Percentiles rank a stretch among this genome's conserved stretches.
These are phyloP conservation scores for Dasypolia templi DNA, from an alignment of 2,888 invertebrate species.

Conservation along the genomic window DNA sequence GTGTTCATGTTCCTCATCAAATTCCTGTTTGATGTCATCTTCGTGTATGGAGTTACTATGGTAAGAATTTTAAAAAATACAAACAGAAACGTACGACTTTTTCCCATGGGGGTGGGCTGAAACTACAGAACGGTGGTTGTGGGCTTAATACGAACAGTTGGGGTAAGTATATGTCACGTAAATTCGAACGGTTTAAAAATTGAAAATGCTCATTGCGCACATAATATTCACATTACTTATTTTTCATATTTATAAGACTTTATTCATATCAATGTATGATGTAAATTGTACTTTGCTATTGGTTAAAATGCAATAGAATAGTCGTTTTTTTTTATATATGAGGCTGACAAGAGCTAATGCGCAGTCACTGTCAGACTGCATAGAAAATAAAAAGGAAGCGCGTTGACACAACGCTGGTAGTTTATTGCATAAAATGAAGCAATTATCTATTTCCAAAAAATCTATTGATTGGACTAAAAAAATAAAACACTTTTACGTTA, in stretches of 20 bases:
- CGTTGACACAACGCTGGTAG: no score
- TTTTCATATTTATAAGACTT: neutral
- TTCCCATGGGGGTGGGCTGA: neutral
- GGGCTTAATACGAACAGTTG: neutral
- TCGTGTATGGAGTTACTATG: constrained; percentile 80
- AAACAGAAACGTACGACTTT: neutral
- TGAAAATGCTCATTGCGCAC: neutral
- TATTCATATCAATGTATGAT: neutral
- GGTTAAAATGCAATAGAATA: no score
- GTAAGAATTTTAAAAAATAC: constrained; percentile 69
- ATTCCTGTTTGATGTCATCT: constrained; percentile 81
- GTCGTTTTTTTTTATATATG: no score
- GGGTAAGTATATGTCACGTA: neutral
- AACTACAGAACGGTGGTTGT: neutral
- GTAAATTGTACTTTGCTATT: neutral
- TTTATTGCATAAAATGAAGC: no score
- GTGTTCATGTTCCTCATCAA: constrained; percentile 83
- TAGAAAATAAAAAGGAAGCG: no score
- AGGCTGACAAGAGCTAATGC: no score
- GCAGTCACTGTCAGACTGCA: no score
- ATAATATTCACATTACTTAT: neutral
- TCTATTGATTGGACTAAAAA: no score
- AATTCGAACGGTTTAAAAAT: neutral
- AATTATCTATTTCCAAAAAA: no score
- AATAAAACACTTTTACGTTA: no score